These are phyloP conservation scores for Nemotelus pantherinus DNA, from an alignment of 2,888 invertebrate genomes.

Conservation along the genomic window DNA sequence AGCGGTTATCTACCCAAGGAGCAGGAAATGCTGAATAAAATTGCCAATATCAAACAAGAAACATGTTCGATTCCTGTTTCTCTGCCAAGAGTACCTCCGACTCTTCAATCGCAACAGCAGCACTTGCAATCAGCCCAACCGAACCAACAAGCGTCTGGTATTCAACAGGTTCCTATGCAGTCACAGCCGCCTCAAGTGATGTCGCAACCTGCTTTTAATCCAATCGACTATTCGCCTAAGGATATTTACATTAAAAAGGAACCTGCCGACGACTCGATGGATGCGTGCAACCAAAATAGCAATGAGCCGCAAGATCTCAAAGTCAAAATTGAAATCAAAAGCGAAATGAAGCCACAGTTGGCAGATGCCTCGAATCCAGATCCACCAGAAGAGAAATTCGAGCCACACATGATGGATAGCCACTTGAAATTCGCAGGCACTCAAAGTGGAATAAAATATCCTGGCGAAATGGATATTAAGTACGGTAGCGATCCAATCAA, in stretches of 20 bases:
- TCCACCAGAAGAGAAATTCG: constrained; percentile 68
- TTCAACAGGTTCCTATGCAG: constrained; percentile 62
- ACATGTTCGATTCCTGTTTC: constrained; percentile 52
- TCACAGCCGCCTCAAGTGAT: constrained; percentile 58
- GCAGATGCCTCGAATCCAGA: constrained; percentile 55
- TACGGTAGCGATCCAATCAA: constrained; percentile 60
- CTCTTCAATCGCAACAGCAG: constrained; percentile 65
- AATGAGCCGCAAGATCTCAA: constrained; percentile 78
- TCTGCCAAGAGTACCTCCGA: constrained; percentile 48
- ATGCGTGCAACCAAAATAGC: constrained; percentile 65
- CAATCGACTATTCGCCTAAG: constrained; percentile 69
- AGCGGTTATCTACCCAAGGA: constrained; percentile 57
- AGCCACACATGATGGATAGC: constrained; percentile 59
- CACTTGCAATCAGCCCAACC: constrained; percentile 51
- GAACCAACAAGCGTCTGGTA: constrained; percentile 51
- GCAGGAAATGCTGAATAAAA: constrained; percentile 63
- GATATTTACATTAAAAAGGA: constrained; percentile 70
- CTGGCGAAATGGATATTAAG: constrained; percentile 59
- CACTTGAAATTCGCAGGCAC: constrained; percentile 53
- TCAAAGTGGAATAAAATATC: constrained; percentile 57
- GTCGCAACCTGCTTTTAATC: constrained; percentile 50
- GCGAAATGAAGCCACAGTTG: constrained; percentile 58
- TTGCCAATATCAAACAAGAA: constrained; percentile 65
- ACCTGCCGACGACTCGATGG: constrained; percentile 65
- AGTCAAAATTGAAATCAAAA: constrained; percentile 74